A percentile compares a stretch with the other conserved stretches of the same genome.
These are phyloP conservation scores for Geococcyx californianus DNA, from an alignment of 2,113 vertebrate species.

Conservation along the genomic window DNA sequence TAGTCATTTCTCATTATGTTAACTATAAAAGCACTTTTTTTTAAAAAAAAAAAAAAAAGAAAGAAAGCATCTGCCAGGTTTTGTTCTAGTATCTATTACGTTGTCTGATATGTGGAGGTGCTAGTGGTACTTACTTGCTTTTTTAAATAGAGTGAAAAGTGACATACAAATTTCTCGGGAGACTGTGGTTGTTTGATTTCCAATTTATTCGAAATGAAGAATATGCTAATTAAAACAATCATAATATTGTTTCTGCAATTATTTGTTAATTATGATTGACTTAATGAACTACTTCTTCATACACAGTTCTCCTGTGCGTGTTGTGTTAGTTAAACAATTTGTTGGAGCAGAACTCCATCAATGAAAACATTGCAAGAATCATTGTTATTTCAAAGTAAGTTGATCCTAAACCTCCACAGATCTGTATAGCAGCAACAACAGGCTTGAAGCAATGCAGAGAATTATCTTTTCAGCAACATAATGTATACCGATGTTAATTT, in stretches of 20 bases:
- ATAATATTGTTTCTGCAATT: slow-evolving; percentile 19
- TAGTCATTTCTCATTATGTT: background rate
- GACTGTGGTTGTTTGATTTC: background rate
- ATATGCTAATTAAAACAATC: slow-evolving; percentile 35
- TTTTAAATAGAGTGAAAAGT: background rate
- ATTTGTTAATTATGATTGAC: slow-evolving; percentile 31
- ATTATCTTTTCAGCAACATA: slow-evolving; percentile 26
- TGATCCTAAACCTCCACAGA: slow-evolving; percentile 12
- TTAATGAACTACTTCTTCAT: background rate
- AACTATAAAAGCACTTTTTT: background rate
- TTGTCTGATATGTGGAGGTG: background rate
- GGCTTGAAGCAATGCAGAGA: background rate
- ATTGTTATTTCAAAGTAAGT: slow-evolving; percentile 37
- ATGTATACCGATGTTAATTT: slow-evolving; percentile 14
- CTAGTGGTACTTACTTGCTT: background rate
- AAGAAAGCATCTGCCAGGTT: background rate
- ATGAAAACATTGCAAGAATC: background rate
- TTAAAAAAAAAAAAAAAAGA: background rate
- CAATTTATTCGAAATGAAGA: slow-evolving; percentile 1
- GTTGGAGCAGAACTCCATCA: background rate
- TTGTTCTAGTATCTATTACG: background rate
- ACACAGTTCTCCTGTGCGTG: slow-evolving; percentile 1
- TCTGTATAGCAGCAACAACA: slow-evolving; percentile 22
- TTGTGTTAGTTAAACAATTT: background rate
- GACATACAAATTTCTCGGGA: background rate